Conservation (phyloP, 2,888 invertebrate genomes). For the Abscondita cerata region DNA sequence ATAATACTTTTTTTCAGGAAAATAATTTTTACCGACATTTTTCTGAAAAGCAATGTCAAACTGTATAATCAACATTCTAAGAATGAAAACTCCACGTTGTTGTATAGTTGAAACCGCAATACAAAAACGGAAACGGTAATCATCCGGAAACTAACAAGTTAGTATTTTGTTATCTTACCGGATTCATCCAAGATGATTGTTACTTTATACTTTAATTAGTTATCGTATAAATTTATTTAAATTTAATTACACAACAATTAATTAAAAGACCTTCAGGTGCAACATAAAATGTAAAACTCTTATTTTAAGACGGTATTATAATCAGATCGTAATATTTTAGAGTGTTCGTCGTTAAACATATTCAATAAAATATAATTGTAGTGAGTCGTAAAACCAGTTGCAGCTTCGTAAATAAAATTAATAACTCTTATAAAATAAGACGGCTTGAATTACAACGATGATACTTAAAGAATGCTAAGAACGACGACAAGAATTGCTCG, state of each 20-base stretch:
- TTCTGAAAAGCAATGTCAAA: conserved; percentile 16
- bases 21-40: conserved; percentile 4
- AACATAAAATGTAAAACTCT: neutral
- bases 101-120: conserved; percentile 26
- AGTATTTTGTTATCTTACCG: conserved; percentile 35
- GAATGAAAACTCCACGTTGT: conserved; percentile 19
- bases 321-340: no score
- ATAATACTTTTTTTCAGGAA: conserved; percentile 3
- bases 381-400: conserved; percentile 51
- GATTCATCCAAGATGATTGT: conserved; percentile 34
- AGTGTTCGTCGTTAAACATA: conserved; percentile 13
- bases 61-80: conserved; percentile 22
- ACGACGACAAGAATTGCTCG: conserved; percentile 18
- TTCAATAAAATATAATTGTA: conserved; percentile 27
- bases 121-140: conserved; percentile 33
- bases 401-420: conserved; percentile 53
- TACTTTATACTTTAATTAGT: conserved; percentile 24
- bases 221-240: neutral
- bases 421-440: conserved; percentile 49
- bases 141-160: conserved; percentile 35
- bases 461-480: conserved; percentile 27
- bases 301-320: no score
- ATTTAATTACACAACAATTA: neutral
- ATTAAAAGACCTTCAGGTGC: neutral
- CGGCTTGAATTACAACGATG: conserved; percentile 49